Evolutionary conservation across 2,888 invertebrate species (phyloP), one percentile per base, ranked within the genome.

Genomic region (Escarpia spicata): DNA sequence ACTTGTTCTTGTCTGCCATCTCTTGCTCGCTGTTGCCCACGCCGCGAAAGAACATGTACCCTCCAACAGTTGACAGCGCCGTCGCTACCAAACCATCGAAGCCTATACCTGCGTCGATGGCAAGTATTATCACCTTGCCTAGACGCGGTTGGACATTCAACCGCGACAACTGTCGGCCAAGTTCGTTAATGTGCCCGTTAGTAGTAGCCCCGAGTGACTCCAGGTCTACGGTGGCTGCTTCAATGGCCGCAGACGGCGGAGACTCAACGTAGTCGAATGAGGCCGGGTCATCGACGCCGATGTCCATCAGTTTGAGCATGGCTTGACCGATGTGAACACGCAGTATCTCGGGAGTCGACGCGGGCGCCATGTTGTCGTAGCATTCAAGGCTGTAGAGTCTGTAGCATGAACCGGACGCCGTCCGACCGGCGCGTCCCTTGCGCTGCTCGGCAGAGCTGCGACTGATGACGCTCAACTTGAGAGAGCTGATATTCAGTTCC

Each of bases 391-490:
- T 95, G 93, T 96, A 97, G 15, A 97, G 94, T 52, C 96, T 94
- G 94, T 95, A 96, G 93, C 96, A 96, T 93, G 94, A 95, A 0
- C 97, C 97, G 12, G 95, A 93, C 31, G 95, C 95, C 9, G 95
- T 96, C 93, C 96, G 94, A 26, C 96, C 97, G 19, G 96, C 96
- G 93, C 96, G 94, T 10, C 96, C 96, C 94, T 96, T 96, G 9
- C 97, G 95, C 93, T 97, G 96, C 58, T 96, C 95, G 8, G 96
- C 96, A 4, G 96, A 96, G 92, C 96, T 96, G 93, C 95, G 95
- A 92, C 95, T 96, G 6, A 96, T 95, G 91, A 94, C 93, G 26
- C 93, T 93, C 6, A 96, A 94, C 89, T 94, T 94, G 43, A 96
- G 93, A 6, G 95, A 93, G 93, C 94, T 95, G 90, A 96, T 95